Evolutionary conservation across 2,888 invertebrate species (phyloP), one percentile per base, ranked within the genome.

Genomic region (Lepidochrysops patricia): DNA sequence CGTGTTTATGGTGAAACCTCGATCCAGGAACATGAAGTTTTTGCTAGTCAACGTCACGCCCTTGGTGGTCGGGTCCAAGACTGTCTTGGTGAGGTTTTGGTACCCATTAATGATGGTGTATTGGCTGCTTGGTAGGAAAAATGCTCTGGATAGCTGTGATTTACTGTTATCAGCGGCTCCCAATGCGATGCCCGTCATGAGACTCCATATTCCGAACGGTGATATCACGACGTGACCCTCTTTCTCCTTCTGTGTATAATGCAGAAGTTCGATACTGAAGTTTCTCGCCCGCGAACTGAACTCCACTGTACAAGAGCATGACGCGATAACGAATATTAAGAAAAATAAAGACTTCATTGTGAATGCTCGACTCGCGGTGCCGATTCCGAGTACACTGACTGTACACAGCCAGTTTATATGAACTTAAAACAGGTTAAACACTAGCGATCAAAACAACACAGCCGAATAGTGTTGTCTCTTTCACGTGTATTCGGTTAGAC

Each of bases 181-280:
- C 25, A 87, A 65, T 0, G 88, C 79, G 4, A 89, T 74, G 4
- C 85, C 87, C 0, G 86, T 83, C 82, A 90, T 77, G n/a, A 90
- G 67, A 7, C 80, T 84, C 90, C 90, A 90, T 67, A 90, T 83
- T 64, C 89, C 89, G 59, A 87, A 86, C 0, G 90, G 90, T 1
- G 89, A 87, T 60, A 89, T 80, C 60, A 88, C 88, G 0, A 87
- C 81, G 67, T 89, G 88, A 0, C 84, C 82, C 1, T 75, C 72
- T 0, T 80, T 80, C 64, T 84, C 79, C 13, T 70, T 64, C 19
- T 82, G 84, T 2, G 88, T 86, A 43, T 79, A 73, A 64, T 88
- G 77, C n/a, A 89, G 65, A 0, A 89, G 64, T 66, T 85, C 87
- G 7, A 88, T 75, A 63, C 88, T 88, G 63, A 88, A 88, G 62